phyloP scores from a whole-genome alignment of 2,113 vertebrate genomes.

The Amphiprion ocellaris region DNA sequence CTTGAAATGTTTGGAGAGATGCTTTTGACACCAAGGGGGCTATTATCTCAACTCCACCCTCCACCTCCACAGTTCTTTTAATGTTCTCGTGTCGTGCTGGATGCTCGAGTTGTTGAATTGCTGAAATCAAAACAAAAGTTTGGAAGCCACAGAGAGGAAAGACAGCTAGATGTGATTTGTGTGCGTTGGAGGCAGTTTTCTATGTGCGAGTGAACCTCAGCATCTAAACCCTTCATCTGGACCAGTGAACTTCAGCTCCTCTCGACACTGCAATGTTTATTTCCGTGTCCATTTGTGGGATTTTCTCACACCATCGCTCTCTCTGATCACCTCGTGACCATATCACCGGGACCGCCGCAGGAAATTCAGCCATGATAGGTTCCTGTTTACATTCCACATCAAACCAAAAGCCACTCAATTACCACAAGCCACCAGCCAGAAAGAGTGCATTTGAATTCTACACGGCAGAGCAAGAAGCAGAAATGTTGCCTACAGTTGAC shows the following conservation, averaged over 20 bases:
- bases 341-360: constrained; percentile 5
- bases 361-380: constrained; percentile 17
- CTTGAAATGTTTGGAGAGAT: constrained; percentile 59
- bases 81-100: constrained; percentile 13
- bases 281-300: not conserved
- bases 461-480: constrained; percentile 14
- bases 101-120: constrained; percentile 7
- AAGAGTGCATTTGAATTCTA: constrained; percentile 19
- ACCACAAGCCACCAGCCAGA: constrained; percentile 21
- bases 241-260: not conserved
- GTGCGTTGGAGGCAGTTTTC: not conserved
- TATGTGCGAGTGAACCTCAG: not conserved
- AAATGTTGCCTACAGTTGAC: not conserved
- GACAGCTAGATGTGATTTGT: not conserved
- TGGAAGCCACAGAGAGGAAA: constrained; percentile 1
- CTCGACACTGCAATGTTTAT: not conserved
- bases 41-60: constrained; percentile 69
- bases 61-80: constrained; percentile 45
- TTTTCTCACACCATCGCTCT: not conserved
- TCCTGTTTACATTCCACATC: constrained; percentile 49
- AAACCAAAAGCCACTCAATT: constrained; percentile 34
- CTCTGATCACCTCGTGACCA: constrained; percentile 15
- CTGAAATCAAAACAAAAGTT: constrained; percentile 22
- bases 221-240: not conserved
- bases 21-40: constrained; percentile 58